phyloP scores from a whole-genome alignment of 2,797 vertebrate genomes.

The Australoheros facetus region DNA sequence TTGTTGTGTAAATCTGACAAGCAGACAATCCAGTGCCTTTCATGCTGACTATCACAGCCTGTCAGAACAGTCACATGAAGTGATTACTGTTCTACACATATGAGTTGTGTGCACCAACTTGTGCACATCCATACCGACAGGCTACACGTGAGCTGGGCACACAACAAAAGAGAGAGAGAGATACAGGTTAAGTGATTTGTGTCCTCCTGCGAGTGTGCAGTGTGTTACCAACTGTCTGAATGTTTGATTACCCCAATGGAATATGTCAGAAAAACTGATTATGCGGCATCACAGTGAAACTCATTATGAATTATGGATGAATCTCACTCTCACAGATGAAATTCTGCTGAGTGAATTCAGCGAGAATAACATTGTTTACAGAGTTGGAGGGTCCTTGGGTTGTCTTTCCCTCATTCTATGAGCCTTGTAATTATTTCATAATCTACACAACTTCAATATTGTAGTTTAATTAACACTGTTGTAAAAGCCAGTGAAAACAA shows the following conservation, averaged over 20 bases:
- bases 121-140: neutral
- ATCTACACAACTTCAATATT: conserved; percentile 41
- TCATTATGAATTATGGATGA: conserved; percentile 74
- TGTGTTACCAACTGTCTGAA: conserved; percentile 58
- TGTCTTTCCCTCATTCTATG: conserved; percentile 44
- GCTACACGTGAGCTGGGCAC: neutral
- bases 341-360: conserved; percentile 54
- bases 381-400: conserved; percentile 53
- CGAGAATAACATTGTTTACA: conserved; percentile 57
- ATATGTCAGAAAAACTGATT: conserved; percentile 69
- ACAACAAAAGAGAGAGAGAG: conserved; percentile 2
- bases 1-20: conserved; percentile 16
- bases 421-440: conserved; percentile 38
- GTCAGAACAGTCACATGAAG: conserved; percentile 33
- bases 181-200: conserved; percentile 51
- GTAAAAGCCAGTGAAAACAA: conserved; percentile 28
- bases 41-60: conserved; percentile 13
- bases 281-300: conserved; percentile 62
- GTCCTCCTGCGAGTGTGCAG: conserved; percentile 48
- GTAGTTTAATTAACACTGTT: conserved; percentile 45
- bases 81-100: conserved; percentile 26
- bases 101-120: conserved; percentile 8
- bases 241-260: conserved; percentile 64
- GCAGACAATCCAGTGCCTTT: conserved; percentile 20
- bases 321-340: conserved; percentile 45